phyloP scores from a whole-genome alignment of 2,797 vertebrate species.

The Argyrosomus regius region DNA sequence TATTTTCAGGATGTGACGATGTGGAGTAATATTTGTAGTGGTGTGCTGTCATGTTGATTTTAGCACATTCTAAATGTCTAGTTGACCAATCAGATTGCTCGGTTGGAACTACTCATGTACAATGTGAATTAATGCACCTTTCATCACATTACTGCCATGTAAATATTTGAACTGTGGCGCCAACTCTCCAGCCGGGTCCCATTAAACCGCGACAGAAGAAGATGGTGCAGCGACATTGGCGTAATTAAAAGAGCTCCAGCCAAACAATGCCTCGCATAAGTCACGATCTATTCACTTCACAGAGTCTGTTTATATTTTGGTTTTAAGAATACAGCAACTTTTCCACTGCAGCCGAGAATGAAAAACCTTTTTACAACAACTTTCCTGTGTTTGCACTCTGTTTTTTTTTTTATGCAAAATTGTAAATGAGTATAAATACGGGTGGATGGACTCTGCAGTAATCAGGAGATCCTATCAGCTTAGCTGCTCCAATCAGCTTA shows the following conservation, averaged over 20 bases:
- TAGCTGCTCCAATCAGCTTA: constrained; percentile 67
- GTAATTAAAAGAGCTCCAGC: too few relatives aligned
- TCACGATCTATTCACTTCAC: background rate
- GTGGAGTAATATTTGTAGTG: too few relatives aligned
- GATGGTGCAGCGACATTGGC: too few relatives aligned
- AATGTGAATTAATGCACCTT: too few relatives aligned
- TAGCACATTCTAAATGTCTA: too few relatives aligned
- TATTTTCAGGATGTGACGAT: too few relatives aligned
- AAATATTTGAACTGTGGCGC: background rate
- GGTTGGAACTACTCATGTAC: too few relatives aligned
- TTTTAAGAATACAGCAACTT: background rate
- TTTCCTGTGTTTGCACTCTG: too few relatives aligned
- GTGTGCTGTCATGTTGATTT: too few relatives aligned
- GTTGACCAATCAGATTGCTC: too few relatives aligned
- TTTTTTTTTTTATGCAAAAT: background rate
- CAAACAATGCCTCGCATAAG: background rate
- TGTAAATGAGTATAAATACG: background rate
- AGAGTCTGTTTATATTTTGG: background rate
- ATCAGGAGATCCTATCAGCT: constrained; percentile 58
- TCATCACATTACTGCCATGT: too few relatives aligned
- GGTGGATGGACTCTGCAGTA: background rate
- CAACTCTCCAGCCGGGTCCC: background rate
- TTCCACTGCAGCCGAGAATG: background rate
- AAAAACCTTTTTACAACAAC: background rate
- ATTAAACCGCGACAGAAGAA: too few relatives aligned